These are phyloP conservation scores for Cataglyphis altisquamis DNA, from an alignment of 2,888 invertebrate species.

Conservation along the genomic window DNA sequence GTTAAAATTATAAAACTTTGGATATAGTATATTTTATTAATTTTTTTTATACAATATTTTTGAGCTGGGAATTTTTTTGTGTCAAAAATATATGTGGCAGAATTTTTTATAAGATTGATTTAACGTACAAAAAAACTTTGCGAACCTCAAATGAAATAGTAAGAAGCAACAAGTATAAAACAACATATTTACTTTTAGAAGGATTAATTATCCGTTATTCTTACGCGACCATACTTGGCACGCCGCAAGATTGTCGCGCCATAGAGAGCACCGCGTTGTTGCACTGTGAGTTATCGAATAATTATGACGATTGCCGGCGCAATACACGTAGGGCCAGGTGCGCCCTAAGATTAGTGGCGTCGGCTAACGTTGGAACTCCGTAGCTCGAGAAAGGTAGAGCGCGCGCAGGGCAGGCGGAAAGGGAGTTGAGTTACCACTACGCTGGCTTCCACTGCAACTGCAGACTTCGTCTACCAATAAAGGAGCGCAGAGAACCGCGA, in stretches of 20 bases:
- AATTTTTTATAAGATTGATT: background rate
- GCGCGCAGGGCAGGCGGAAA: slow-evolving; percentile 17
- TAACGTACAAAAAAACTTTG: background rate
- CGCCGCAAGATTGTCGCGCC: slow-evolving; percentile 26
- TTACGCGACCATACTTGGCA: slow-evolving; percentile 7
- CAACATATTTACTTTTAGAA: slow-evolving; percentile 4
- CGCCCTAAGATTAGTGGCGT: slow-evolving; percentile 76
- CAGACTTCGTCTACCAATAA: slow-evolving; percentile 70
- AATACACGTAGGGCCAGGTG: slow-evolving; percentile 76
- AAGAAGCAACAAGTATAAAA: slow-evolving; percentile 22
- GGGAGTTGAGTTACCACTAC: slow-evolving; percentile 53
- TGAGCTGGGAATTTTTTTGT: background rate
- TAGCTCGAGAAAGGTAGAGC: slow-evolving; percentile 59
- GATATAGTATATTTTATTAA: too few relatives aligned
- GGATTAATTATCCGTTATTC: slow-evolving; percentile 32
- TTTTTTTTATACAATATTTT: too few relatives aligned
- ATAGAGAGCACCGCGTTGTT: slow-evolving; percentile 35
- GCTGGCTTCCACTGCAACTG: slow-evolving; percentile 63
- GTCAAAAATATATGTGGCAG: background rate
- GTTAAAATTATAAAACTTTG: too few relatives aligned
- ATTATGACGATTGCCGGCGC: slow-evolving; percentile 75
- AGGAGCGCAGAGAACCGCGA: slow-evolving; percentile 61
- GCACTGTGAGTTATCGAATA: slow-evolving; percentile 68
- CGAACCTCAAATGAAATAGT: background rate
- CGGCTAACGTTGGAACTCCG: slow-evolving; percentile 65